phyloP scores from a whole-genome alignment of 2,113 vertebrate species.

The Xenus cinereus region DNA sequence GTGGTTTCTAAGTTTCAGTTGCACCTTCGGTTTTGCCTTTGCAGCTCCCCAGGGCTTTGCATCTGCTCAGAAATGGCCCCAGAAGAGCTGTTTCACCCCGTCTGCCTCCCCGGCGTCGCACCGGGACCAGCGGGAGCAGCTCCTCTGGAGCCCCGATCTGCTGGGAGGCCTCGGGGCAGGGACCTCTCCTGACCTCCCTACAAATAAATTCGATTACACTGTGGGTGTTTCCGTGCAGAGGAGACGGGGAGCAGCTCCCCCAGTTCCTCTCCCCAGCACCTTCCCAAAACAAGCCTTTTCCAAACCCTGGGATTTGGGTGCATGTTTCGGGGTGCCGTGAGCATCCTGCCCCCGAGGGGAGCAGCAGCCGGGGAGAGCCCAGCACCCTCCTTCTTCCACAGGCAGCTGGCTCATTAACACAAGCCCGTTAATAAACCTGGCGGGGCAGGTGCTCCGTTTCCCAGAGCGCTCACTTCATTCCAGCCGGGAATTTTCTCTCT shows the following conservation, averaged over 20 bases:
- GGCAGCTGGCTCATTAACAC: neutral
- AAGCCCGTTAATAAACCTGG: accelerated
- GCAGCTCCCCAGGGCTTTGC: neutral
- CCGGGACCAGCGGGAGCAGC: neutral
- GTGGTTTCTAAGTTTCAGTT: neutral
- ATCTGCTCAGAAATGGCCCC: neutral
- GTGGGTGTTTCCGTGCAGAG: neutral
- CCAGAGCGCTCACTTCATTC: neutral
- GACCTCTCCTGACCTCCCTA: neutral
- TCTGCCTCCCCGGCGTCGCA: accelerated
- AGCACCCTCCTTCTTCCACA: neutral
- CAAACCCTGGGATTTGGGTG: neutral
- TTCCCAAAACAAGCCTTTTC: neutral
- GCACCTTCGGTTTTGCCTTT: neutral
- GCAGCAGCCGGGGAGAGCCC: neutral
- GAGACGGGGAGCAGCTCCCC: neutral
- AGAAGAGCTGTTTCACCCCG: neutral
- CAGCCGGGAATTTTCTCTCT: neutral
- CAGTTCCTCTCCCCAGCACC: neutral
- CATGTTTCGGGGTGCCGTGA: accelerated
- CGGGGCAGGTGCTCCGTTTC: neutral
- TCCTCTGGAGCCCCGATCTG: neutral
- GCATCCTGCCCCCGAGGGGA: neutral
- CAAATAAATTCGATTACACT: neutral
- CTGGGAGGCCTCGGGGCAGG: neutral